Base-by-base conservation (phyloP, 1,140 invertebrate genomes). In the Drosophila watanabei region DNA sequence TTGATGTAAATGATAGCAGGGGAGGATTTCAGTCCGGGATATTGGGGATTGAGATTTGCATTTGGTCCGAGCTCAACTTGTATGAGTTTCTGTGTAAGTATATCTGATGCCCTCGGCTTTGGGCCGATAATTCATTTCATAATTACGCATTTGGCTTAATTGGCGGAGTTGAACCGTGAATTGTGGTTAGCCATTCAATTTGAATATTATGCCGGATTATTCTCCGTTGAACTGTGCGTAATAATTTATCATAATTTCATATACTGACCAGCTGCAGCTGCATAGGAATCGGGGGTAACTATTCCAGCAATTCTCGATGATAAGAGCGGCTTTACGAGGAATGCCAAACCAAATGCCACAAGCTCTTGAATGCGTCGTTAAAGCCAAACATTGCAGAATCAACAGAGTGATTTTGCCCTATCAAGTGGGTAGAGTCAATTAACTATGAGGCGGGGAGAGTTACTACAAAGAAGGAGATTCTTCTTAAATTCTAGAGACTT, bases 1-100 rank as follows among this genome's bases (percentile, higher is more conserved):
- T 90, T 86, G 86, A 90, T 90, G 79, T 79, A 85, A 89, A 82
- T 76, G 82, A 89, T 89, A 90, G 63, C 82, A 35, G 35, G 51
- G 46, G 32, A 49, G 68, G 63, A 69, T 51, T 49, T 49, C 69
- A 41, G 41, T 24, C 39, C 51, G 39, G 72, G 52, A 61, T 72
- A 80, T 65, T 20, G 24, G 41, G 33, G 48, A 41, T 33, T 62
- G 32, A 28, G 48, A 72, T 75, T 64, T 57, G 45, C 48, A 68
- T 75, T 52, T 18, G 24, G 2, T 5, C 9, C 41, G 13, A 16
- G 33, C 18, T 48, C n/a, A 39, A 39, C 32, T 30, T 13, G 30
- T 9, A 30, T 32, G 28, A 2, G 9, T 0, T 1, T n/a, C n/a
- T 41, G 20, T 1, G 11, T n/a, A 24, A 2, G 5, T 51, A 20